Conservation (phyloP, 2,113 vertebrate species). For the Erythrocercus mccallii region DNA sequence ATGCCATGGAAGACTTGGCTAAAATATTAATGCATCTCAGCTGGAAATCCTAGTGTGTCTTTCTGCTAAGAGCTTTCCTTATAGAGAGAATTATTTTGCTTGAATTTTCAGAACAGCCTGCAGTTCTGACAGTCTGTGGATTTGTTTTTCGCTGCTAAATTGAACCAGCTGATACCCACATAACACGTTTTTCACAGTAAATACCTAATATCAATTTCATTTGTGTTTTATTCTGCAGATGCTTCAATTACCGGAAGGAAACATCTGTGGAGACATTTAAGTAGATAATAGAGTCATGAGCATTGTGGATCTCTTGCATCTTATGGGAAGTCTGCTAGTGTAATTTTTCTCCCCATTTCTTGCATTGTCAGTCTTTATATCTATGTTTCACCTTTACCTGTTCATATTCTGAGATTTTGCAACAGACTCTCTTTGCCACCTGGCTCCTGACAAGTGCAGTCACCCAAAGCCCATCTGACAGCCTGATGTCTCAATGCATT, state of each 20-base stretch:
- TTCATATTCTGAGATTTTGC: not conserved
- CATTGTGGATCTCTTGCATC: not conserved
- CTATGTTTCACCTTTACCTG: not conserved
- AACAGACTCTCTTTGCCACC: not conserved
- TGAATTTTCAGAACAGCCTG: not conserved
- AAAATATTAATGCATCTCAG: slow-evolving; percentile 62
- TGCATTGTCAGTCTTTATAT: not conserved
- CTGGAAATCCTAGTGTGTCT: not conserved
- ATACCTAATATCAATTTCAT: not conserved
- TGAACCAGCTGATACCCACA: not conserved
- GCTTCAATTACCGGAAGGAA: not conserved
- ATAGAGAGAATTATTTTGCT: not conserved
- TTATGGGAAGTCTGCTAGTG: not conserved
- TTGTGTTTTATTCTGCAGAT: not conserved
- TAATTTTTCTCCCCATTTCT: not conserved
- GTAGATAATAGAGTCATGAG: not conserved
- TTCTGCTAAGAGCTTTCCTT: not conserved
- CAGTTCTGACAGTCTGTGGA: not conserved
- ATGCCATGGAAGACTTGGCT: slow-evolving; percentile 39
- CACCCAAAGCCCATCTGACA: not conserved
- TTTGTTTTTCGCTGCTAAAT: not conserved
- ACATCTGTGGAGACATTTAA: not conserved
- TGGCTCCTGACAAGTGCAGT: not conserved
- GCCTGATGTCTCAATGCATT: not conserved
- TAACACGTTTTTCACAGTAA: not conserved